Conservation (phyloP, 2,113 vertebrate species). For the Corapipo altera region DNA sequence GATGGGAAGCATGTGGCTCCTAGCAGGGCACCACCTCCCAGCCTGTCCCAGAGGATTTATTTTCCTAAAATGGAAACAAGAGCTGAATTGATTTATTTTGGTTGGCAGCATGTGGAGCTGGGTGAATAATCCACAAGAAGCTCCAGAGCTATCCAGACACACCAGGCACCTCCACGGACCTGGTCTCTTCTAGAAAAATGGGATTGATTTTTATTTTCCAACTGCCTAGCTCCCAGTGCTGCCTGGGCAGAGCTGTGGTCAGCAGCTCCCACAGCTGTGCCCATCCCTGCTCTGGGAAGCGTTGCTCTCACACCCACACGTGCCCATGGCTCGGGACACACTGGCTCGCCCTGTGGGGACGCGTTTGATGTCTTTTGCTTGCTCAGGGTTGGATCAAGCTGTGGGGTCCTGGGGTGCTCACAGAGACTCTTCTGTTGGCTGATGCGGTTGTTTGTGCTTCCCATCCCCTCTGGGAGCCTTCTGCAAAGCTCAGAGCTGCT, state of each 20-base stretch:
- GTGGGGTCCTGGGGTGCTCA: neutral
- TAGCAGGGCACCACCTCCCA: neutral
- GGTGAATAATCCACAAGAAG: neutral
- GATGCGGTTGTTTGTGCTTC: neutral
- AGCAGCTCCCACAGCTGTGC: neutral
- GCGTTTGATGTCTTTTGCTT: accelerated
- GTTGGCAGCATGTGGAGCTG: neutral
- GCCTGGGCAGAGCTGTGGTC: neutral
- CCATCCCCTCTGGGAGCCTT: neutral
- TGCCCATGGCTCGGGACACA: neutral
- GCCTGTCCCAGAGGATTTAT: constrained; percentile 8
- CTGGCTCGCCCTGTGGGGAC: neutral
- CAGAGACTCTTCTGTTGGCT: neutral
- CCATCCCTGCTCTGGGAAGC: neutral
- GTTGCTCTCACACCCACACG: accelerated
- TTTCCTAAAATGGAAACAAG: constrained; percentile 58
- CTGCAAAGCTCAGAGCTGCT: neutral
- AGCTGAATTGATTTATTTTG: constrained; percentile 41
- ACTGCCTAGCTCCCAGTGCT: accelerated
- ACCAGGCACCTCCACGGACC: neutral
- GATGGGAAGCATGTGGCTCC: neutral
- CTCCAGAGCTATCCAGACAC: neutral
- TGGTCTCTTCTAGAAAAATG: accelerated
- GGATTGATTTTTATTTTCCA: neutral
- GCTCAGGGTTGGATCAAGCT: accelerated